phyloP scores from a whole-genome alignment of 2,888 invertebrate species.

The Tolmerus cingulatus region DNA sequence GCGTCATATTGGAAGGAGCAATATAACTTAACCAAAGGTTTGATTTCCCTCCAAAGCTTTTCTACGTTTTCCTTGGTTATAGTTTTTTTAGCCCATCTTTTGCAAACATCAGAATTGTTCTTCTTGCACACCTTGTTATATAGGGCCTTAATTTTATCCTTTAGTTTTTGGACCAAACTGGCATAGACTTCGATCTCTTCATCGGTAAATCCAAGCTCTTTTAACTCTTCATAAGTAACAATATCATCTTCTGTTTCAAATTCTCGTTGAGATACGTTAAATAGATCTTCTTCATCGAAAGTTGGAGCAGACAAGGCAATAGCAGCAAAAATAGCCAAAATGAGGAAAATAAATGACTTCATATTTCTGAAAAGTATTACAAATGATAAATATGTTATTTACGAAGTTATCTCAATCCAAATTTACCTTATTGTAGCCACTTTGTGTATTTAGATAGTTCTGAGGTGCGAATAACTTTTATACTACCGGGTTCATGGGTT shows the following conservation, averaged over 20 bases:
- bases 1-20: neutral
- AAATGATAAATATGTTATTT: neutral
- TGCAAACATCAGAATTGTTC: slow-evolving; percentile 8
- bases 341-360: neutral
- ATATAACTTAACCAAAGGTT: slow-evolving; percentile 2
- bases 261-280: neutral
- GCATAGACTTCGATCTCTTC: neutral
- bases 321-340: neutral
- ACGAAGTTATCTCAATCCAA: neutral
- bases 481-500: neutral
- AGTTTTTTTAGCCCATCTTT: slow-evolving; percentile 6
- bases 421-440: neutral
- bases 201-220: neutral
- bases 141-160: neutral
- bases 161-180: neutral
- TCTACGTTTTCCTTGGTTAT: slow-evolving; percentile 13
- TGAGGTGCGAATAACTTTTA: neutral
- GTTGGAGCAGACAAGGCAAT: neutral
- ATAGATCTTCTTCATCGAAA: neutral
- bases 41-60: neutral
- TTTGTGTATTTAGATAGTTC: neutral
- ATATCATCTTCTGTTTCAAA: neutral
- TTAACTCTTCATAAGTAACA: neutral
- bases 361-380: neutral
- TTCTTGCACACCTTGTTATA: slow-evolving; percentile 12